Percentiles rank a stretch among this genome's conserved stretches.
Evolutionary conservation across 2,113 vertebrate species (phyloP).

Genomic region (Calidris pygmaea): DNA sequence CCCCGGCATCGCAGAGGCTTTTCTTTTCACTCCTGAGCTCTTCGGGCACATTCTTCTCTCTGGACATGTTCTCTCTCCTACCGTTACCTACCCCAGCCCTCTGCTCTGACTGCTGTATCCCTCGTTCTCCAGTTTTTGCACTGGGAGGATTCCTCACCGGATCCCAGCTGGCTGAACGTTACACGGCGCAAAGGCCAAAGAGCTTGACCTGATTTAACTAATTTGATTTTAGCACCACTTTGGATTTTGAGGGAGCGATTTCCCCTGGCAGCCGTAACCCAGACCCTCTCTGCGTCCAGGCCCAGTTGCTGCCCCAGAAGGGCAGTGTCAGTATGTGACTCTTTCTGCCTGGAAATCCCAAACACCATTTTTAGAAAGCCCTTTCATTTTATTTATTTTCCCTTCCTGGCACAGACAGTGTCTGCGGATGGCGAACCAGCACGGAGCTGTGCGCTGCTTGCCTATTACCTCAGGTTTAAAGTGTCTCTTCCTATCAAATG

Average conservation of each 20-base stretch:
- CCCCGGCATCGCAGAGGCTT: not conserved
- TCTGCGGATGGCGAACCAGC: not conserved
- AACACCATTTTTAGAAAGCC: not conserved
- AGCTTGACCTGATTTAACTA: not conserved
- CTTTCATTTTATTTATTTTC: constrained; percentile 10
- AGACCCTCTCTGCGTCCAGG: not conserved
- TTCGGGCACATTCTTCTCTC: not conserved
- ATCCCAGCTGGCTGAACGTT: not conserved
- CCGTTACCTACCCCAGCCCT: not conserved
- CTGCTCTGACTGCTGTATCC: not conserved
- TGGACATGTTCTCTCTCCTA: not conserved
- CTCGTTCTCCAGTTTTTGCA: not conserved
- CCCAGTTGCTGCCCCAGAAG: not conserved
- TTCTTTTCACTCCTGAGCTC: not conserved
- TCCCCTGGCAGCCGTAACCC: not conserved
- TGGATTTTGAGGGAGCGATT: not conserved
- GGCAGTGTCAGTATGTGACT: not conserved
- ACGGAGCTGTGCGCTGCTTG: constrained; percentile 30
- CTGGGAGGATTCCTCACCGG: not conserved
- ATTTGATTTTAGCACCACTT: not conserved
- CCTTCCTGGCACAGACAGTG: not conserved
- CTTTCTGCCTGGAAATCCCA: constrained; percentile 28
- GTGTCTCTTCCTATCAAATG: constrained; percentile 59
- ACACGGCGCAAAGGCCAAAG: not conserved
- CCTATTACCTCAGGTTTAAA: constrained; percentile 58